phyloP scores from a whole-genome alignment of 2,888 invertebrate genomes.

The Drosophila paracracens region DNA sequence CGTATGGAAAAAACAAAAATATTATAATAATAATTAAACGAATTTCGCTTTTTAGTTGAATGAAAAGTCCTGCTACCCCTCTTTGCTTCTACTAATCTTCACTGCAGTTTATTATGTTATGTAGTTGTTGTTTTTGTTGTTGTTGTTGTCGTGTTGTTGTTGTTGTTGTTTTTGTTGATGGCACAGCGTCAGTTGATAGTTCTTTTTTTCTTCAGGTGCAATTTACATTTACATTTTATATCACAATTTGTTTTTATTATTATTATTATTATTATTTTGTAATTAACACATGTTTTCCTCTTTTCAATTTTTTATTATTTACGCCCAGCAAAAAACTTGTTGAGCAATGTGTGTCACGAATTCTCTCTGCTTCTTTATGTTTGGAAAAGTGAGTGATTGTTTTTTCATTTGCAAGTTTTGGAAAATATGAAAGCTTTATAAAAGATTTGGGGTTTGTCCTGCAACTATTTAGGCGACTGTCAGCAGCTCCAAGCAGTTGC shows the following conservation, averaged over 20 bases:
- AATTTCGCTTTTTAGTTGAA: slow-evolving; percentile 23
- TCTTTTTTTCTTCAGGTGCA: slow-evolving; percentile 66
- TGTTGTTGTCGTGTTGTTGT: slow-evolving; percentile 22
- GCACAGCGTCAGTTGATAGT: slow-evolving; percentile 78
- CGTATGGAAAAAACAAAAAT: slow-evolving; percentile 38
- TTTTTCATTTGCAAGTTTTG: slow-evolving; percentile 25
- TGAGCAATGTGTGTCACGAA: slow-evolving; percentile 69
- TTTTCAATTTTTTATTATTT: slow-evolving; percentile 51
- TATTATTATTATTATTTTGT: slow-evolving; percentile 61
- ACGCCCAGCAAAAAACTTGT: slow-evolving; percentile 64
- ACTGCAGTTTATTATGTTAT: slow-evolving; percentile 28
- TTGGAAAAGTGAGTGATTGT: slow-evolving; percentile 26
- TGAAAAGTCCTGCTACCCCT: slow-evolving; percentile 30
- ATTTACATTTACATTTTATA: slow-evolving; percentile 77
- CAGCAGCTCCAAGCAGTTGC: slow-evolving; percentile 1
- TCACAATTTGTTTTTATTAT: slow-evolving; percentile 71
- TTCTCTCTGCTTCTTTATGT: slow-evolving; percentile 40
- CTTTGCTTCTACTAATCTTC: slow-evolving; percentile 34
- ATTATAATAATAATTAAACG: slow-evolving; percentile 38
- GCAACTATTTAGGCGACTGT: slow-evolving; percentile 5
- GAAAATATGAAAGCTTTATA: slow-evolving; percentile 26
- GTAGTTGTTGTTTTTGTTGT: slow-evolving; percentile 52
- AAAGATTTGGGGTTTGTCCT: slow-evolving; percentile 5
- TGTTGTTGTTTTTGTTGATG: slow-evolving; percentile 65
- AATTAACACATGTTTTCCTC: slow-evolving; percentile 63